Conservation (phyloP, 2,797 vertebrate species). For the Adelosebastes latens region DNA sequence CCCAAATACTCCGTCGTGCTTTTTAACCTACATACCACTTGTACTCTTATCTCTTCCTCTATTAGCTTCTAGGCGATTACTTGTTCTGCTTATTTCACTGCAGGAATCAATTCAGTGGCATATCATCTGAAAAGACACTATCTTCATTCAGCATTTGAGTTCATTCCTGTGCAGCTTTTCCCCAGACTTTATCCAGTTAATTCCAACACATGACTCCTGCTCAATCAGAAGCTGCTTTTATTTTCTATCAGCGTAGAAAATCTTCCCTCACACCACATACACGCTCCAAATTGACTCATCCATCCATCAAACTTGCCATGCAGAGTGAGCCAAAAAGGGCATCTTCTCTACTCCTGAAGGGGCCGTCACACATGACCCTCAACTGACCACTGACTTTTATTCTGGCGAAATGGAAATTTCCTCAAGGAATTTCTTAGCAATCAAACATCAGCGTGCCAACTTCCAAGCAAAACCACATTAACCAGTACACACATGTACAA, state of each 20-base stretch:
- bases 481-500: neutral
- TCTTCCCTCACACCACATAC: neutral
- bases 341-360: neutral
- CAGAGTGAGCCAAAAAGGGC: neutral
- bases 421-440: neutral
- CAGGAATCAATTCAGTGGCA: neutral
- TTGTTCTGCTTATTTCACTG: neutral
- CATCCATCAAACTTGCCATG: neutral
- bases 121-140: neutral
- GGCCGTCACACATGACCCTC: neutral
- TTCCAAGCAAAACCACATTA: neutral
- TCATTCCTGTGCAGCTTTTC: neutral
- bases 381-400: neutral
- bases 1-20: too few species aligned
- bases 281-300: neutral
- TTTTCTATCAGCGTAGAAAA: neutral
- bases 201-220: conserved; percentile 5
- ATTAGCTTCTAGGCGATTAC: neutral
- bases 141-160: neutral
- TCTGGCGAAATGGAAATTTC: neutral
- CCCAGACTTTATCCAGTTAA: too few species aligned
- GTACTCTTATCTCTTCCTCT: neutral
- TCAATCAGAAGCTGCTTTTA: conserved; percentile 7
- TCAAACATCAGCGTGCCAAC: neutral
- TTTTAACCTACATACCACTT: neutral